phyloP scores from a whole-genome alignment of 2,888 invertebrate species.

The Lingula anatina region DNA sequence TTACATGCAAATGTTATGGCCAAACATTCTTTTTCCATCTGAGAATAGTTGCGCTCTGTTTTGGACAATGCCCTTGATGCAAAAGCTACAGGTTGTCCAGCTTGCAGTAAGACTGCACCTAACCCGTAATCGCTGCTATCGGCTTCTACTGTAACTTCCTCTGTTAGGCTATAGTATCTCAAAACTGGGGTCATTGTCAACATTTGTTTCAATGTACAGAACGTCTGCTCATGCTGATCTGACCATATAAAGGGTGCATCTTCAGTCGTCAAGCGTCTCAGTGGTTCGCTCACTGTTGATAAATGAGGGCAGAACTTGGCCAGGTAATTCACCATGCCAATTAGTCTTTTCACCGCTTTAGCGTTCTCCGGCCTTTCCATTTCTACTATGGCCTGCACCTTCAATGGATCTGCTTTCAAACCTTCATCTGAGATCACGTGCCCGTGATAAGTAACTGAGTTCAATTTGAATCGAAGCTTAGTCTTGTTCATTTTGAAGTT shows the following conservation, averaged over 20 bases:
- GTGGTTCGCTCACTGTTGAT: conserved; percentile 9
- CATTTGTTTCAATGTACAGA: conserved; percentile 5
- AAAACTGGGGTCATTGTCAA: conserved; percentile 8
- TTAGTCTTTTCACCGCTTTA: conserved; percentile 10
- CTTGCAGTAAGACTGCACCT: conserved; percentile 13
- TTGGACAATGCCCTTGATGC: conserved; percentile 11
- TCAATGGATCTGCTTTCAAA: conserved; percentile 12
- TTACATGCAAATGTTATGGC: conserved; percentile 13
- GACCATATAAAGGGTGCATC: conserved; percentile 7
- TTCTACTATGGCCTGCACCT: conserved; percentile 12
- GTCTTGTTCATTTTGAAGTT: conserved; percentile 15
- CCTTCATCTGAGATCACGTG: conserved; percentile 13
- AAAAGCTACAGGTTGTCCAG: conserved; percentile 16
- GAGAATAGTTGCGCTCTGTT: conserved; percentile 13
- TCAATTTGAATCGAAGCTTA: conserved; percentile 10
- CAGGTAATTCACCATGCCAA: conserved; percentile 13
- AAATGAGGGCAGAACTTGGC: conserved; percentile 11
- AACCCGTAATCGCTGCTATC: conserved; percentile 11
- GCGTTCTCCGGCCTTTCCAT: conserved; percentile 11
- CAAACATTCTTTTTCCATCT: conserved; percentile 20
- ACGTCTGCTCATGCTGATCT: conserved; percentile 10
- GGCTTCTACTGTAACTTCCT: conserved; percentile 14
- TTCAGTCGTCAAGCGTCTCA: conserved; percentile 8
- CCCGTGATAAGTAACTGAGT: conserved; percentile 13
- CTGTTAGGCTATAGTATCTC: conserved; percentile 7